Conservation (phyloP, 2,797 vertebrate genomes). For the Cirrhinus molitorella region DNA sequence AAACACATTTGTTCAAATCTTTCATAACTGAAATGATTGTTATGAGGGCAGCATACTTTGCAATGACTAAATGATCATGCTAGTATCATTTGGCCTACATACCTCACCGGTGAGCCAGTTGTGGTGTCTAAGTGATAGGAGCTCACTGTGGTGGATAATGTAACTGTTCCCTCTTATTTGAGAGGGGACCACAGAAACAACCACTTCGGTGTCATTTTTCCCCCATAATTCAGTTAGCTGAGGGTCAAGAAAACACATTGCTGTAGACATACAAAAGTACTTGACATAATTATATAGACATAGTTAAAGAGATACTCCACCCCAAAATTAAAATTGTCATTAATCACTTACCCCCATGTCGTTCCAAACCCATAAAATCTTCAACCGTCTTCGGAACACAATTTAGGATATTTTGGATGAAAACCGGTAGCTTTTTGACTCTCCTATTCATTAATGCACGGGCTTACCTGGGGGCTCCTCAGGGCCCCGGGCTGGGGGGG, state of each 20-base stretch:
- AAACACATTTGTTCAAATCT: neutral
- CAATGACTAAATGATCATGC: neutral
- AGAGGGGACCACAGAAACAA: neutral
- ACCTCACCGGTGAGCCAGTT: neutral
- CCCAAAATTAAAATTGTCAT: too few species aligned
- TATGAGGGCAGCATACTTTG: neutral
- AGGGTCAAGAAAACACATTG: neutral
- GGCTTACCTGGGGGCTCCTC: too few species aligned
- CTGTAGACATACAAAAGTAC: too few species aligned
- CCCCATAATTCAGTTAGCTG: neutral
- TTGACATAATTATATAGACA: neutral
- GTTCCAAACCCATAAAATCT: too few species aligned
- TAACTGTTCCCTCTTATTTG: neutral
- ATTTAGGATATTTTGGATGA: too few species aligned
- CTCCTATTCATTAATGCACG: too few species aligned
- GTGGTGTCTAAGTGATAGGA: neutral
- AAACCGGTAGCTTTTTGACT: too few species aligned
- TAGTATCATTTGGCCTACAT: neutral
- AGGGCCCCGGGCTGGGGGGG: too few species aligned
- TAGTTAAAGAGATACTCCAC: too few species aligned
- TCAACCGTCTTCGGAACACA: too few species aligned
- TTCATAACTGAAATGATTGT: neutral
- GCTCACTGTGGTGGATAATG: neutral
- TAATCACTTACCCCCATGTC: too few species aligned
- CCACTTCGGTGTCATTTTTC: neutral